Base-by-base conservation (phyloP, 2,797 vertebrate genomes). In the Orientallactaga sibirica region DNA sequence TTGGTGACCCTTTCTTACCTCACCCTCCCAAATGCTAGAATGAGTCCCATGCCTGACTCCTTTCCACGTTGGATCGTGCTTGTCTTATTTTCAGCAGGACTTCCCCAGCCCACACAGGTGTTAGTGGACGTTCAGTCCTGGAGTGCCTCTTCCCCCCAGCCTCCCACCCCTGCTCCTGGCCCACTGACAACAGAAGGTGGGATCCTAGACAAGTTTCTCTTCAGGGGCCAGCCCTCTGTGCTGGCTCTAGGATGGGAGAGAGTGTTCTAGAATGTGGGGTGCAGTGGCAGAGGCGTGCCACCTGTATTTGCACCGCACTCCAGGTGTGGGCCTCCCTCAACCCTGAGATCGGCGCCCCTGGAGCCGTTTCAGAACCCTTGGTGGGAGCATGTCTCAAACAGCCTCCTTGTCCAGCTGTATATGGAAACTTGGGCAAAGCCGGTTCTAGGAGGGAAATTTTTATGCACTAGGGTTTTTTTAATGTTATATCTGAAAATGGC, bases 381-480 rank as follows among this genome's bases (percentile, higher is more conserved):
- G 84, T 75, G 18, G 62, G 27, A 48, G 3, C 82, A 12, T 62
- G 52, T 75, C 48, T 88, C 76, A 58, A 83, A 33, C 66, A 75
- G 43, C 29, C 24, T 68, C 70, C 86, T 20, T 80, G n/a, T 82
- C 62, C 78, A 82, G 79, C 85, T 52, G 24, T 48, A 2, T 61
- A 1, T 67, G 52, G 84, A 88, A 81, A 77, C 27, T 48, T 64
- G 52, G 58, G 41, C 79, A 86, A 88, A 82, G 25, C 78, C 75
- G 81, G 3, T 48, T 14, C 66, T 85, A 41, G 43, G 91, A 89
- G 71, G 58, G 9, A 84, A 48, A 73, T 86, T 79, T 86, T 83
- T 89, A 24, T 87, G 33, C 55, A 12, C 18, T 33, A 70, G 55
- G 77, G 10, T 20, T 12, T 62, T 62, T 55, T 20, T 22, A 66